phyloP scores from a whole-genome alignment of 2,888 invertebrate species.

The Andrena bicolor region DNA sequence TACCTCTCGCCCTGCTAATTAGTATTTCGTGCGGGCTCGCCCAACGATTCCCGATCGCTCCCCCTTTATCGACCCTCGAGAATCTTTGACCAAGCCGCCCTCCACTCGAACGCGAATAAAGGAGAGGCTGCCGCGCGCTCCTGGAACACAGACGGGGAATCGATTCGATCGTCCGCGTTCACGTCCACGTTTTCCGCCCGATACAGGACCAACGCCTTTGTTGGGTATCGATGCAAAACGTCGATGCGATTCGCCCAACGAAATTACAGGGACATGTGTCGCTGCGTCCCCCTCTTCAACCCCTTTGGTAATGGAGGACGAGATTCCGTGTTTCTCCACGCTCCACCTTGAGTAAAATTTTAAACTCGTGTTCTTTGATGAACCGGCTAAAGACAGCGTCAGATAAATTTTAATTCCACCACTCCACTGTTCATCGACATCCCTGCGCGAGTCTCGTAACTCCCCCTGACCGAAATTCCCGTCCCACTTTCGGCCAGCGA shows the following conservation, averaged over 20 bases:
- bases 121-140: slow-evolving; percentile 49
- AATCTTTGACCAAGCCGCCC: slow-evolving; percentile 34
- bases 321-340: background rate
- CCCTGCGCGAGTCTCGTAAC: slow-evolving; percentile 10
- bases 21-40: slow-evolving; percentile 37
- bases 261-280: slow-evolving; percentile 6
- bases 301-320: background rate
- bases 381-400: background rate
- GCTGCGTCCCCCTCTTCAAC: background rate
- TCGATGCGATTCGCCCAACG: background rate
- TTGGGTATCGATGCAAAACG: slow-evolving; percentile 34
- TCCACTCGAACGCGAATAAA: slow-evolving; percentile 39
- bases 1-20: slow-evolving; percentile 36
- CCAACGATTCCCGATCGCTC: slow-evolving; percentile 36
- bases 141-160: slow-evolving; percentile 31
- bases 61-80: slow-evolving; percentile 28
- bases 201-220: background rate
- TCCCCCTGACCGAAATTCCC: slow-evolving; percentile 46
- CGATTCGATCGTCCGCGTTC: slow-evolving; percentile 41
- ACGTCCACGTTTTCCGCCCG: slow-evolving; percentile 35
- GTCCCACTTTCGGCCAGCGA: slow-evolving; percentile 33
- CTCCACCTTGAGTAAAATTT: background rate
- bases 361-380: background rate
- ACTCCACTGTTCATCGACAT: slow-evolving; percentile 29
- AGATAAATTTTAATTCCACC: slow-evolving; percentile 13